Percentiles rank a stretch among this genome's conserved stretches.
Evolutionary conservation across 2,113 vertebrate genomes (phyloP).

Genomic region (Apteryx mantelli): DNA sequence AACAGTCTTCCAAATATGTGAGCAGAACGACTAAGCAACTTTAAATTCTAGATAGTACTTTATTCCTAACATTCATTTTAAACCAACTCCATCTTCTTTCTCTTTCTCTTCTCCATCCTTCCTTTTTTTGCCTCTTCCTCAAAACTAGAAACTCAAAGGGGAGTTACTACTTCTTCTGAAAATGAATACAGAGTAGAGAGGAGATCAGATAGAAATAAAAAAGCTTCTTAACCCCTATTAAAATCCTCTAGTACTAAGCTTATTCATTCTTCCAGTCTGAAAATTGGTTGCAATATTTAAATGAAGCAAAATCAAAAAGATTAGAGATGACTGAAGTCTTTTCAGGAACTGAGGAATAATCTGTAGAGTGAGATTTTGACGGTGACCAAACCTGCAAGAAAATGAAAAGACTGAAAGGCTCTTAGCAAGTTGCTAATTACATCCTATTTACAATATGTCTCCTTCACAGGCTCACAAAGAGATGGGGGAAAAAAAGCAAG

Average conservation of each 20-base stretch:
- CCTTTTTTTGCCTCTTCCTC: background rate
- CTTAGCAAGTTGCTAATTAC: slow-evolving; percentile 49
- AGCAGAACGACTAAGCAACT: background rate
- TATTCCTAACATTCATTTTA: background rate
- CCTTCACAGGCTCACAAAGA: background rate
- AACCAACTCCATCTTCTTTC: background rate
- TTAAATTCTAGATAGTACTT: background rate
- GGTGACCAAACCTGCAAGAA: slow-evolving; percentile 16
- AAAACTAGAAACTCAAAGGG: background rate
- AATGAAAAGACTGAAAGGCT: slow-evolving; percentile 11
- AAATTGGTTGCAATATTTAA: slow-evolving; percentile 34
- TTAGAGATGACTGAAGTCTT: background rate
- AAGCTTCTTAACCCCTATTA: background rate
- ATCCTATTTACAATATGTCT: slow-evolving; percentile 38
- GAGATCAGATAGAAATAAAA: background rate
- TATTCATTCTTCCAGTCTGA: background rate
- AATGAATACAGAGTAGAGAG: background rate
- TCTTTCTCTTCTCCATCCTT: background rate
- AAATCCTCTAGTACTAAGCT: background rate
- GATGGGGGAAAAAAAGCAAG: background rate
- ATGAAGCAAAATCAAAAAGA: slow-evolving; percentile 31
- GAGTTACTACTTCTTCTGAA: background rate
- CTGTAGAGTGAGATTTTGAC: slow-evolving; percentile 8
- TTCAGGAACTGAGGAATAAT: slow-evolving; percentile 30
- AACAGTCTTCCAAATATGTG: background rate